phyloP scores from a whole-genome alignment of 2,797 vertebrate species.

The Chiloscyllium punctatum region DNA sequence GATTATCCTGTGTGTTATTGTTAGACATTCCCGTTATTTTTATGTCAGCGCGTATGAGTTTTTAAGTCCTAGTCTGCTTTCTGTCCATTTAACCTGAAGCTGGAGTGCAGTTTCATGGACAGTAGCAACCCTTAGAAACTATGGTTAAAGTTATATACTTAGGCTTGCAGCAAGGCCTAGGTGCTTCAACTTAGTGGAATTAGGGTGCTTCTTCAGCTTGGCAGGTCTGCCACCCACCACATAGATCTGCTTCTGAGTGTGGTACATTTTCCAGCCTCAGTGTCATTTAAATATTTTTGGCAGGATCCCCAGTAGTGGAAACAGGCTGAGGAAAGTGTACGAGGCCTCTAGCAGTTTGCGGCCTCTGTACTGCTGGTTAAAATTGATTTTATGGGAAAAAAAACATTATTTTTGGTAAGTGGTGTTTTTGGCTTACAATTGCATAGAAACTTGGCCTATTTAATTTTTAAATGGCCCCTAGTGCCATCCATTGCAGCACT shows the following conservation, averaged over 20 bases:
- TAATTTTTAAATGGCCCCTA: background rate
- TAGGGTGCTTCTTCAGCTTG: background rate
- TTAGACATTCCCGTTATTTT: background rate
- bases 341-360: background rate
- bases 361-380: background rate
- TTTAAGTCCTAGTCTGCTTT: background rate
- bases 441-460: background rate
- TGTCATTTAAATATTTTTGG: constrained; percentile 16
- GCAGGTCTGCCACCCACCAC: background rate
- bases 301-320: background rate
- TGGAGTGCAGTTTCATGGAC: no score
- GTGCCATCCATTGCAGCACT: background rate
- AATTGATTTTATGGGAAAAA: background rate
- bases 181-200: background rate
- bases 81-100: background rate
- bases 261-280: background rate
- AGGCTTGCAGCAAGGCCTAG: no score
- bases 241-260: background rate
- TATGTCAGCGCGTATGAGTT: background rate
- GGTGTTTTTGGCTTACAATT: background rate
- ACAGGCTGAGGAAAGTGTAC: background rate
- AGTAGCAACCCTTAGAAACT: background rate
- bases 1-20: background rate
- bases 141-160: background rate
- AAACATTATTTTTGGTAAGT: constrained; percentile 13